Conservation (phyloP, 2,797 vertebrate genomes). For the Aulostomus chinensis region DNA sequence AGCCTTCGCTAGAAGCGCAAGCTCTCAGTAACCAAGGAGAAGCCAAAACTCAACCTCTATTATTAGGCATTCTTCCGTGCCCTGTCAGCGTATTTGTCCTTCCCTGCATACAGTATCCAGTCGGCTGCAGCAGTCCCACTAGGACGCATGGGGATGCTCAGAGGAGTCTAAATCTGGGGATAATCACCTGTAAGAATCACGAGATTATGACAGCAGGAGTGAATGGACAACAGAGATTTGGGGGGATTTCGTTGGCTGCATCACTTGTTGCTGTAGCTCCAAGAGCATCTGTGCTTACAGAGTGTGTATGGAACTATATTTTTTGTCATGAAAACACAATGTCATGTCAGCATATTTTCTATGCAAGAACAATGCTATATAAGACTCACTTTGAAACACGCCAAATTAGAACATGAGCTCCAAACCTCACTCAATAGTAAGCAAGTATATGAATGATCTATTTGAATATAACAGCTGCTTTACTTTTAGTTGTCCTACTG, state of each 20-base stretch:
- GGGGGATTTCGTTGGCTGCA: constrained; percentile 20
- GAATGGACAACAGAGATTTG: constrained; percentile 32
- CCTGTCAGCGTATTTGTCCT: constrained; percentile 23
- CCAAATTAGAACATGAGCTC: no score
- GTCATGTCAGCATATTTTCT: no score
- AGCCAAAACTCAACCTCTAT: constrained; percentile 51
- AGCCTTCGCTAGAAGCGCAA: constrained; percentile 48
- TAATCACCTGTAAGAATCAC: constrained; percentile 64
- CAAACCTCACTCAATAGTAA: no score
- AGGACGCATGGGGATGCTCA: constrained; percentile 31
- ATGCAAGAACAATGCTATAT: no score
- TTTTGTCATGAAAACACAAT: no score
- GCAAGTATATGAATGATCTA: no score
- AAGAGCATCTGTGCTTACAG: constrained; percentile 5
- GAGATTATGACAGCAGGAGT: constrained; percentile 50
- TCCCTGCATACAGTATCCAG: no score
- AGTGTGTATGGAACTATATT: neutral
- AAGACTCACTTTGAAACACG: no score
- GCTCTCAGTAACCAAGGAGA: constrained; percentile 29
- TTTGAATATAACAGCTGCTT: no score
- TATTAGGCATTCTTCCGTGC: constrained; percentile 45
- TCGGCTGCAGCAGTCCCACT: constrained; percentile 22
- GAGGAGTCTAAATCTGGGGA: constrained; percentile 57
- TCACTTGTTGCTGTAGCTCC: constrained; percentile 21
- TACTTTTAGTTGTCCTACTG: no score